Conservation (phyloP, 2,797 vertebrate genomes). For the Chaenodraco wilsoni region DNA sequence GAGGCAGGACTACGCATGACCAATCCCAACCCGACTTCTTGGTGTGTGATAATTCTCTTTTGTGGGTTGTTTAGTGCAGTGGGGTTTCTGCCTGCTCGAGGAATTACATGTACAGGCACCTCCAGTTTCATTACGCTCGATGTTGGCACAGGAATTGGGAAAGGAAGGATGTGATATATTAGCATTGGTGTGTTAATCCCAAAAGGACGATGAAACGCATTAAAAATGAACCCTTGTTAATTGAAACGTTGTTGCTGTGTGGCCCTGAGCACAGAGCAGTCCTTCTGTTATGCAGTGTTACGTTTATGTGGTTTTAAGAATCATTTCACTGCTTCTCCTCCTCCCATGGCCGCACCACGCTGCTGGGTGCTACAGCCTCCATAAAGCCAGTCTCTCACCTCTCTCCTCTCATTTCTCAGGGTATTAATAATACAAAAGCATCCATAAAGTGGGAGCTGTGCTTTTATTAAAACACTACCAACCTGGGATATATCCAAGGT, state of each 20-base stretch:
- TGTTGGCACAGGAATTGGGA: constrained; percentile 66
- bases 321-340: constrained; percentile 52
- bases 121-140: constrained; percentile 56
- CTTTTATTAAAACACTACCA: constrained; percentile 75
- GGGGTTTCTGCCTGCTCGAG: constrained; percentile 40
- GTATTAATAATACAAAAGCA: constrained; percentile 85
- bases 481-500: constrained; percentile 79
- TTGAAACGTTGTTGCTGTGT: constrained; percentile 65
- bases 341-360: constrained; percentile 34
- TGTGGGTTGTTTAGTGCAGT: constrained; percentile 49
- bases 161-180: constrained; percentile 74
- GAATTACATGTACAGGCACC: constrained; percentile 55
- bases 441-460: constrained; percentile 71
- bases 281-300: constrained; percentile 54
- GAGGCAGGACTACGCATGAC: constrained; percentile 62
- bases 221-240: constrained; percentile 66
- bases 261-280: constrained; percentile 65
- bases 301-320: constrained; percentile 67
- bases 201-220: constrained; percentile 53
- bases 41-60: constrained; percentile 65
- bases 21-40: constrained; percentile 47
- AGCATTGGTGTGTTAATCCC: constrained; percentile 49
- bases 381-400: constrained; percentile 73
- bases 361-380: constrained; percentile 60
- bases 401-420: constrained; percentile 70